phyloP scores from a whole-genome alignment of 53 echinoderm and acorn worm genomes.

The Glandiceps talaboti region DNA sequence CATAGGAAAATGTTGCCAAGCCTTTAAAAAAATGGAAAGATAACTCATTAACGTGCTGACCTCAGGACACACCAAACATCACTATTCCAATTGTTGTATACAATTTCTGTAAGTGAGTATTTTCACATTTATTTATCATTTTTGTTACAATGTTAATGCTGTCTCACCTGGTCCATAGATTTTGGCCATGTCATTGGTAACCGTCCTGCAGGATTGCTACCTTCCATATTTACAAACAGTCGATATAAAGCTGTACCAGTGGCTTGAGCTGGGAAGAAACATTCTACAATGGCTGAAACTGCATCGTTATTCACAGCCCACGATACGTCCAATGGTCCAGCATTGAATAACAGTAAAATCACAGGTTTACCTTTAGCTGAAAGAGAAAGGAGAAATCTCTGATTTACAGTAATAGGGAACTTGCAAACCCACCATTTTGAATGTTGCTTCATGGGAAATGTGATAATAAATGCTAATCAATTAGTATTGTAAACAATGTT shows the following conservation, averaged over 20 bases:
- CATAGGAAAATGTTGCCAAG: too few relatives aligned
- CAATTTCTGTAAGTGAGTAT: too few relatives aligned
- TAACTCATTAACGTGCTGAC: too few relatives aligned
- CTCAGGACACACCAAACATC: too few relatives aligned
- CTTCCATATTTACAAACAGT: conserved; percentile 39
- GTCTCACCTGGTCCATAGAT: conserved; percentile 44
- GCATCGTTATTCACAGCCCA: conserved; percentile 47
- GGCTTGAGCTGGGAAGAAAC: conserved; percentile 78
- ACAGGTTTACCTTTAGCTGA: conserved; percentile 67
- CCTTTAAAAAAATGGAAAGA: too few relatives aligned
- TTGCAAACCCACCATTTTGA: too few relatives aligned
- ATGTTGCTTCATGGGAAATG: too few relatives aligned
- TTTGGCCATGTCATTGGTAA: conserved; percentile 73
- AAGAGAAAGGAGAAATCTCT: neutral
- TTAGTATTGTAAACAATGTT: too few relatives aligned
- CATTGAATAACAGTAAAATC: conserved; percentile 75
- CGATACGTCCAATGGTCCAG: conserved; percentile 74
- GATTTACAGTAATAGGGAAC: too few relatives aligned
- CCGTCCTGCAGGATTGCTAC: conserved; percentile 76
- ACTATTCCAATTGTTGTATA: too few relatives aligned
- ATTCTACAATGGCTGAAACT: conserved; percentile 75
- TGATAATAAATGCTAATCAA: too few relatives aligned
- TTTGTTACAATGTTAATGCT: neutral
- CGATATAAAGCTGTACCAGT: conserved; percentile 51
- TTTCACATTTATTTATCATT: too few relatives aligned